Evolutionary conservation across 2,888 invertebrate species (phyloP), one percentile per base, ranked within the genome.

Genomic region (Melinaea marsaeus): DNA sequence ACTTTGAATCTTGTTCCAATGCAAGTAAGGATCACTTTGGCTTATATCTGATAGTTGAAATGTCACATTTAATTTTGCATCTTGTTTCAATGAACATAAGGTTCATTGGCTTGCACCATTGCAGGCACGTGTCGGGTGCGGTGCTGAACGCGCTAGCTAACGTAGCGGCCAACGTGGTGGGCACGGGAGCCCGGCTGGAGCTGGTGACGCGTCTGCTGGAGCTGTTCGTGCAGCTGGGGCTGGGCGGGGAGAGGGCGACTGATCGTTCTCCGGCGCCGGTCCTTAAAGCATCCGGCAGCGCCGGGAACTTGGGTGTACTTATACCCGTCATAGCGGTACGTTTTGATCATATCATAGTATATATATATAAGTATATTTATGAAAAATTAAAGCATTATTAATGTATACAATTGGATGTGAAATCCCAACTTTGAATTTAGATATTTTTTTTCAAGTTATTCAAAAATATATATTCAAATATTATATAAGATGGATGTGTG

Each of bases 71-170:
- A 1, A 22, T 22, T 22, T 22, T 22, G 1, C 0, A 22, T 22
- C 22, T 22, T 22, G 22, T 22, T 22, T 1, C 1, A 1, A 22
- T 22, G 22, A 1, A 22, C 22, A 22, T 22, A 22, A 22, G 22
- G 22, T 22, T 22, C 22, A 22, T 22, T 22, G 22, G 22, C 22
- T 22, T 22, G 22, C 33, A 48, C 9, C 48, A 7, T 57, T 47
- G 0, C 75, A 93, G 94, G 59, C 98, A 98, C 84, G 98, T 99
- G 0, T 97, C 98, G 0, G 94, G 96, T 67, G 96, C 98, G 0
- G 99, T 99, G 0, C 95, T 99, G 58, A 98, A 99, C 88, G 99
- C 99, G 0, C 91, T 99, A 61, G 98, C 97, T 13, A 98, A 98
- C 86, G 98, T 99, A 73, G 98, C 99, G 0, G 97, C 96, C 55